These are phyloP conservation scores for Ophion ellenae DNA, from an alignment of 2,888 invertebrate species.

Conservation along the genomic window DNA sequence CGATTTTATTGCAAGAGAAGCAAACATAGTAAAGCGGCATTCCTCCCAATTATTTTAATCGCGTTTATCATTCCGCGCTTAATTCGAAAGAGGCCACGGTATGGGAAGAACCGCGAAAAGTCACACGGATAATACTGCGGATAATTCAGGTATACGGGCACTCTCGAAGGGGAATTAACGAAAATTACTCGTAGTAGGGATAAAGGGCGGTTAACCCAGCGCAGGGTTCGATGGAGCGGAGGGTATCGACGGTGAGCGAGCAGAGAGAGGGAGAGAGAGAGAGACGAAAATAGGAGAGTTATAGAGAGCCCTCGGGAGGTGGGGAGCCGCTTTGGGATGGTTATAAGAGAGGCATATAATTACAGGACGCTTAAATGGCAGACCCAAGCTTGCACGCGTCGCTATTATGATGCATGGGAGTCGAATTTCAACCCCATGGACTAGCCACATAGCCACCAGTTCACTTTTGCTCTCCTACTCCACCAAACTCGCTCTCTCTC, in stretches of 20 bases:
- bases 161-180: conserved; percentile 17
- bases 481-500: conserved; percentile 24
- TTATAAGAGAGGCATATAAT: conserved; percentile 77
- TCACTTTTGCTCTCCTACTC: conserved; percentile 62
- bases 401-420: conserved; percentile 82
- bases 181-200: conserved; percentile 22
- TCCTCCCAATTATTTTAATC: conserved; percentile 34
- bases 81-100: not conserved
- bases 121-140: conserved; percentile 46
- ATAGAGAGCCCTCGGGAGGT: conserved; percentile 37
- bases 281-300: conserved; percentile 40
- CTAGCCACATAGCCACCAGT: conserved; percentile 76
- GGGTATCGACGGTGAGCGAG: conserved; percentile 37
- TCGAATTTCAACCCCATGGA: conserved; percentile 82
- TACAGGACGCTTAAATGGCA: conserved; percentile 80
- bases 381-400: conserved; percentile 78
- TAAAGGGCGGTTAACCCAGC: conserved; percentile 40
- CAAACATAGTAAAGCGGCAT: not conserved
- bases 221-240: conserved; percentile 34
- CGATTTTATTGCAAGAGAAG: not conserved
- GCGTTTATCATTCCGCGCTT: conserved; percentile 6
- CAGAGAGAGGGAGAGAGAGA: not conserved
- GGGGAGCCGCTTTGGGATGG: conserved; percentile 38
- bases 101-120: conserved; percentile 50
- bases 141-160: conserved; percentile 51